phyloP scores from a whole-genome alignment of 2,797 vertebrate genomes.

The Anniella stebbinsi region DNA sequence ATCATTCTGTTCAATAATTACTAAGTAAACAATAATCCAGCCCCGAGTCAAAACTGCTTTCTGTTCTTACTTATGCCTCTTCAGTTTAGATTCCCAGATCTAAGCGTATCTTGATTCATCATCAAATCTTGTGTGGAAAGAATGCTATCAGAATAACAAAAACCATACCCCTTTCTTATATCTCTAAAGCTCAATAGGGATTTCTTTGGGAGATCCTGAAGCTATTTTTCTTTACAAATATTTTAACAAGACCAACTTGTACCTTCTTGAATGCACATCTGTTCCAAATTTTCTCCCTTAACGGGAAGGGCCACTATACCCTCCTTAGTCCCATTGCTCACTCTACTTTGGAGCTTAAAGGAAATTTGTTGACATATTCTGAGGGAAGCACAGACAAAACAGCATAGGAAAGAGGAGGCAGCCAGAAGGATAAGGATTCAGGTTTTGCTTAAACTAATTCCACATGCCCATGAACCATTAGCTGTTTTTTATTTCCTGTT shows the following conservation, averaged over 20 bases:
- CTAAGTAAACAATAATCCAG: slow-evolving; percentile 4
- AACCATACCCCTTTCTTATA: slow-evolving; percentile 79
- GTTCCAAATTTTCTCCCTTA: slow-evolving; percentile 81
- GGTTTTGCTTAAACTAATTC: slow-evolving; percentile 87
- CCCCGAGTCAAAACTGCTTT: slow-evolving; percentile 18
- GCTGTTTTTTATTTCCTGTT: slow-evolving; percentile 93
- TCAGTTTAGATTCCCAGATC: slow-evolving; percentile 54
- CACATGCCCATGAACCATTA: slow-evolving; percentile 88
- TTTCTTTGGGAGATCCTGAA: slow-evolving; percentile 83
- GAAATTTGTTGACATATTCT: slow-evolving; percentile 77
- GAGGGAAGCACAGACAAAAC: slow-evolving; percentile 80
- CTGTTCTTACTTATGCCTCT: slow-evolving; percentile 28
- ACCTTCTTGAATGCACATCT: slow-evolving; percentile 81
- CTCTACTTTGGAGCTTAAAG: slow-evolving; percentile 66
- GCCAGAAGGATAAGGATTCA: slow-evolving; percentile 79
- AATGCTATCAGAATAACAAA: slow-evolving; percentile 65
- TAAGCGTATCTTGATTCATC: slow-evolving; percentile 62
- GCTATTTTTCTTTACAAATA: slow-evolving; percentile 91
- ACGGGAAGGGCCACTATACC: slow-evolving; percentile 58
- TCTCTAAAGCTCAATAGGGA: slow-evolving; percentile 84
- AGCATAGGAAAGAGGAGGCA: slow-evolving; percentile 71
- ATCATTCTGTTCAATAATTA: slow-evolving; percentile 38
- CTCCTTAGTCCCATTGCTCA: slow-evolving; percentile 15
- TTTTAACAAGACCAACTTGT: slow-evolving; percentile 85
- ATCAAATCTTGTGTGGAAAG: slow-evolving; percentile 64